These are phyloP conservation scores for Diadegma fenestrale DNA, from an alignment of 2,888 invertebrate genomes.

Conservation along the genomic window DNA sequence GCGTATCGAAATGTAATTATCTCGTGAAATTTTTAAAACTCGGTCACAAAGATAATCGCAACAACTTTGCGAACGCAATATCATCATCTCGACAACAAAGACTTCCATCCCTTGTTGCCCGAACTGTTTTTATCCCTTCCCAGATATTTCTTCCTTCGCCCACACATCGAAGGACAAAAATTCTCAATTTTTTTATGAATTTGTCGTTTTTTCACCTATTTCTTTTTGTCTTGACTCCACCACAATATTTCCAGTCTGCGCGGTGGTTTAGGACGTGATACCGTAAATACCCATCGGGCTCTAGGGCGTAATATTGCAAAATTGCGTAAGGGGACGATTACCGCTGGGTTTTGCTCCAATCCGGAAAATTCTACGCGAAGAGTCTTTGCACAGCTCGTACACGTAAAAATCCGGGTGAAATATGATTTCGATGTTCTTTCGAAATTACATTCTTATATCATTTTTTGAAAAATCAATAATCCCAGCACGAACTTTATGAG, in stretches of 20 bases:
- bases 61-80: neutral
- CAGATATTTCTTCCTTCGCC: neutral
- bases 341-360: slow-evolving; percentile 29
- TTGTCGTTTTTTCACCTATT: slow-evolving; percentile 5
- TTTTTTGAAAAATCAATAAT: neutral
- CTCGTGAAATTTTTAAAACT: neutral
- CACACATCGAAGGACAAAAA: slow-evolving; percentile 16
- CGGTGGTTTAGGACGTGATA: slow-evolving; percentile 5
- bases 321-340: slow-evolving; percentile 55
- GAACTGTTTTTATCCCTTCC: neutral
- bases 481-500: neutral
- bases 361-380: neutral
- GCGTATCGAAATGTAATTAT: too few relatives aligned
- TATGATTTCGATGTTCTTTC: neutral
- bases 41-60: neutral
- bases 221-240: neutral
- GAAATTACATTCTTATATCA: neutral
- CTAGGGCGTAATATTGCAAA: slow-evolving; percentile 45
- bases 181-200: slow-evolving; percentile 29
- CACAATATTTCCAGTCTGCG: neutral
- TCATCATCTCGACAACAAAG: slow-evolving; percentile 31
- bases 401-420: neutral
- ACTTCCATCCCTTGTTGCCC: neutral
- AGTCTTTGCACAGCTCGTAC: neutral
- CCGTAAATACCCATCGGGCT: slow-evolving; percentile 27